A percentile compares a stretch with the other conserved stretches of the same genome.
These are phyloP conservation scores for Ammodytes dubius DNA, from an alignment of 2,113 vertebrate species.

Conservation along the genomic window DNA sequence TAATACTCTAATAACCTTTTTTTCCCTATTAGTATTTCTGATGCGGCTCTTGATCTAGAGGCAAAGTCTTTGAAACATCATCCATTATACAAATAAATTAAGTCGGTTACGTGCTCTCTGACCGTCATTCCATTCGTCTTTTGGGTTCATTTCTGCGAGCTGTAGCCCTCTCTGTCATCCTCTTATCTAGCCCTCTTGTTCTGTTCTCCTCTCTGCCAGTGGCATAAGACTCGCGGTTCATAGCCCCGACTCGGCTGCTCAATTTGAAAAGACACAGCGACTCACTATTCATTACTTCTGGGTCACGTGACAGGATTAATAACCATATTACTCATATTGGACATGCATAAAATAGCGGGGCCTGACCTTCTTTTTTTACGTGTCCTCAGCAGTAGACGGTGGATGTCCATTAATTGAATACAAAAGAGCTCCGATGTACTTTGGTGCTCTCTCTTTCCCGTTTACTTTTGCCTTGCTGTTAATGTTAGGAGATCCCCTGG, in stretches of 20 bases:
- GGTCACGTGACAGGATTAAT: slow-evolving; percentile 74
- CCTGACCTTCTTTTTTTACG: slow-evolving; percentile 73
- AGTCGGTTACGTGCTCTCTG: background rate
- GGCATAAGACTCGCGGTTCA: slow-evolving; percentile 35
- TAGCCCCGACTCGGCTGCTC: slow-evolving; percentile 27
- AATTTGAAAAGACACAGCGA: slow-evolving; percentile 35
- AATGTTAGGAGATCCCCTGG: slow-evolving; percentile 57
- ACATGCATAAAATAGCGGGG: slow-evolving; percentile 69
- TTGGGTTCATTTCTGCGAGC: background rate
- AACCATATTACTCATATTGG: slow-evolving; percentile 74
- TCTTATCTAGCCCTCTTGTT: slow-evolving; percentile 4
- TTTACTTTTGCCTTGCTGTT: slow-evolving; percentile 55
- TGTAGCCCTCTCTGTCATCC: background rate
- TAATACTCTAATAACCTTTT: background rate
- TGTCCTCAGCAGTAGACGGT: slow-evolving; percentile 53
- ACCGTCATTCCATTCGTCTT: background rate
- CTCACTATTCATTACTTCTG: slow-evolving; percentile 61
- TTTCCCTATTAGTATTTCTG: background rate
- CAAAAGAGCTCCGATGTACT: slow-evolving; percentile 43
- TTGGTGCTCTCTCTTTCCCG: background rate
- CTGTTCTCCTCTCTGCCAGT: slow-evolving; percentile 23
- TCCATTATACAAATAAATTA: background rate
- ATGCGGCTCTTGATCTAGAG: background rate
- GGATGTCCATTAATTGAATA: slow-evolving; percentile 75
- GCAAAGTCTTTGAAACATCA: background rate